These are phyloP conservation scores for Spialia ferax DNA, from an alignment of 2,888 invertebrate genomes.

Conservation along the genomic window DNA sequence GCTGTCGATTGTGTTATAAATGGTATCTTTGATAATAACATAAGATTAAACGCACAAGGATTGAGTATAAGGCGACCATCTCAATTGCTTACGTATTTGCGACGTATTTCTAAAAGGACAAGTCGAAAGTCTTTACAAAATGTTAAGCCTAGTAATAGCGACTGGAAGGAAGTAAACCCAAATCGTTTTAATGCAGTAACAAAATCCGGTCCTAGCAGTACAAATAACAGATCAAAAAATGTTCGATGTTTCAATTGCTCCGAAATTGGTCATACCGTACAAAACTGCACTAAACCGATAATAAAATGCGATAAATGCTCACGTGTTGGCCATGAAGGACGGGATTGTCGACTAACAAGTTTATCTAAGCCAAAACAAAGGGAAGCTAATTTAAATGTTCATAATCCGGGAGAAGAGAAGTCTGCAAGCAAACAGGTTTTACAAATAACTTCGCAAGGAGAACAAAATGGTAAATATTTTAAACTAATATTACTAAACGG, in stretches of 20 bases:
- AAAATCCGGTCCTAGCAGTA: neutral
- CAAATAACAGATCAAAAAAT: neutral
- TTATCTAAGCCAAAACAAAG: neutral
- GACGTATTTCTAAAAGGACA: constrained; percentile 20
- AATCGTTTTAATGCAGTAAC: neutral
- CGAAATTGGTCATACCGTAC: constrained; percentile 23
- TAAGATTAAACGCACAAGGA: constrained; percentile 36
- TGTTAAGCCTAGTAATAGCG: neutral
- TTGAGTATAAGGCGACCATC: neutral
- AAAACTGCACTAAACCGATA: constrained; percentile 13
- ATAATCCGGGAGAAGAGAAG: neutral
- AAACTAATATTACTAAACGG: constrained; percentile 37
- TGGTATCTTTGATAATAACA: constrained; percentile 44
- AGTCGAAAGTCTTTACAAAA: neutral
- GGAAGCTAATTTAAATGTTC: neutral
- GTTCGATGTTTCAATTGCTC: constrained; percentile 29
- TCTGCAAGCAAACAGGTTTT: neutral
- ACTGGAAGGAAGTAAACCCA: neutral
- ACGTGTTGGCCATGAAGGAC: constrained; percentile 14
- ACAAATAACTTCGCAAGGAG: neutral
- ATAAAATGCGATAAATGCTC: constrained; percentile 21
- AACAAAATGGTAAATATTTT: constrained; percentile 29
- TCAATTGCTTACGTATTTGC: constrained; percentile 38
- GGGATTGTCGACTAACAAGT: constrained; percentile 10
- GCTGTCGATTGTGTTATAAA: constrained; percentile 46